These are phyloP conservation scores for Drosophila rufa DNA, from an alignment of 1,140 invertebrate genomes.

Conservation along the genomic window DNA sequence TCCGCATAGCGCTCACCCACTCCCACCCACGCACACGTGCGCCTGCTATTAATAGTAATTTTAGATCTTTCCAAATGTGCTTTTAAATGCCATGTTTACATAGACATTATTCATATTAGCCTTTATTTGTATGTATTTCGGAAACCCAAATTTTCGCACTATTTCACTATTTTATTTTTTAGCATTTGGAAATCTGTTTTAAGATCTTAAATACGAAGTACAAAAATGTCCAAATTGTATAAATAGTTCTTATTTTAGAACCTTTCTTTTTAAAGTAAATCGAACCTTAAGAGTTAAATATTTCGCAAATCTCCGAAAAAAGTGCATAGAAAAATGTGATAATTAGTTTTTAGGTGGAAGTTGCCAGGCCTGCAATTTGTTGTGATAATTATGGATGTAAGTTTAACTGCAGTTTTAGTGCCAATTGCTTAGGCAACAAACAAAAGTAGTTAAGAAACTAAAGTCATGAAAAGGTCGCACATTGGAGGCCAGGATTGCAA, in stretches of 20 bases:
- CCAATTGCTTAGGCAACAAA: too few species aligned
- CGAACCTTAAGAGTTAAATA: not conserved
- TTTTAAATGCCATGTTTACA: conserved; percentile 32
- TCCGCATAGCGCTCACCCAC: conserved; percentile 39
- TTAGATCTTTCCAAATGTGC: conserved; percentile 33
- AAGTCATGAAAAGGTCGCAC: not conserved
- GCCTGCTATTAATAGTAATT: conserved; percentile 26
- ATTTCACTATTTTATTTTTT: not conserved
- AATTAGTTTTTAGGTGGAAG: not conserved
- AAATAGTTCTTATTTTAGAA: not conserved
- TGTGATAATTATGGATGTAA: not conserved
- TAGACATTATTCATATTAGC: not conserved
- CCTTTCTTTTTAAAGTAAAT: not conserved
- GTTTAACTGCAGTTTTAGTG: too few species aligned
- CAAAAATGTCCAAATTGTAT: not conserved
- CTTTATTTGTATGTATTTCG: not conserved
- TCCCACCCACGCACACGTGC: conserved; percentile 22
- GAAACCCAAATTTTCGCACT: not conserved
- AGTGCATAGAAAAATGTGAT: not conserved
- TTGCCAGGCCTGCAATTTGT: not conserved
- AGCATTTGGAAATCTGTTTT: not conserved
- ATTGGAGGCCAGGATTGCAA: not conserved
- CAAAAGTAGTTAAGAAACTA: not conserved
- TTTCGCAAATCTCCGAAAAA: not conserved
- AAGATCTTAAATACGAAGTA: not conserved